Base-by-base conservation (phyloP, 1,140 invertebrate species). In the Drosophila fuyamai region DNA sequence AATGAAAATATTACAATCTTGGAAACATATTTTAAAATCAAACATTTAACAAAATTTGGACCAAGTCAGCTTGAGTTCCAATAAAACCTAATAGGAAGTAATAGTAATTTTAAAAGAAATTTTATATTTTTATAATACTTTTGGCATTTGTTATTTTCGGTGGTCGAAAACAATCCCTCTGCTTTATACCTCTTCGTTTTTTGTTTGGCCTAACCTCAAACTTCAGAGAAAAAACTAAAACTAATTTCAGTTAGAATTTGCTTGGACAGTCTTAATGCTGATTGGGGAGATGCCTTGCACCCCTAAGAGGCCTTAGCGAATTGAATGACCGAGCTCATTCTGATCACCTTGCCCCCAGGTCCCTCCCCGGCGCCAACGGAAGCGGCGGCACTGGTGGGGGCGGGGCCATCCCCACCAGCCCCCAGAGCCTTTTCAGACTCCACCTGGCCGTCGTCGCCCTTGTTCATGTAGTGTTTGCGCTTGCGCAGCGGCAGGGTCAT, bases 281-380 rank as follows among this genome's bases (percentile, higher is more conserved):
- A 65, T 81, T 79, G 47, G 41, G 60, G 72, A 70, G 12, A 12
- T 35, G 32, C 35, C 50, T 16, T 3, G 10, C 18, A n/a, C 62
- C 76, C 76, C 53, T 95, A 95, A 77, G 95, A 95, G 12, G 96
- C 95, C 70, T 95, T 94, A 8, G 96, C 96, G 86, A 96, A 97
- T 59, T 97, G 96, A 76, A 97, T 97, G 43, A 97, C 96, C 0
- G 96, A 96, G 74, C 94, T 96, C 80, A 96, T 95, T 48, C 96
- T 93, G 72, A 92, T 94, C 92, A 90, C 93, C 76, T 86, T 92
- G 23, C 76, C 59, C 48, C 61, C 67, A 23, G 40, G 18, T 8
- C 73, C 48, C 23, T 53, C 70, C 47, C 14, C 60, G 23, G 35
- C 43, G 16, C 16, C 65, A 55, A 40, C 77, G 6, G 58, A 27